phyloP scores from a whole-genome alignment of 2,888 invertebrate genomes.

The Herminia tarsipennalis region DNA sequence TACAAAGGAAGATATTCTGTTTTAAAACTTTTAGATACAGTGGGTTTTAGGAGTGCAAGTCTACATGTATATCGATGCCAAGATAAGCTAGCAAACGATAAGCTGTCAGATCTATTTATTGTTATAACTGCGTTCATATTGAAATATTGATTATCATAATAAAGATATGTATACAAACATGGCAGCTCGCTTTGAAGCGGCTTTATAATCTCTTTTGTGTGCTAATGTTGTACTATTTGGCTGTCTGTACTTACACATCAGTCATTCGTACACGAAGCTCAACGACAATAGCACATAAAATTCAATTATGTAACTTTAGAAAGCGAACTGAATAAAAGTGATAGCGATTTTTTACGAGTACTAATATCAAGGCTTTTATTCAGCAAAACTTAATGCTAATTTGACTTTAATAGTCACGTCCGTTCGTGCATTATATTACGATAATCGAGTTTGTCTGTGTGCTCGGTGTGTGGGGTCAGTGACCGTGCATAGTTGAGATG shows the following conservation, averaged over 20 bases:
- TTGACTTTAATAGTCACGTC: background rate
- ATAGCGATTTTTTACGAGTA: slow-evolving; percentile 17
- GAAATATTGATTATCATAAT: slow-evolving; percentile 4
- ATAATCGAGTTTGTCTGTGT: background rate
- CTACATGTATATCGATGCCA: too few species aligned
- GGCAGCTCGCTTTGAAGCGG: background rate
- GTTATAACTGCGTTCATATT: background rate
- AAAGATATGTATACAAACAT: slow-evolving; percentile 3
- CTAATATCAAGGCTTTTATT: background rate
- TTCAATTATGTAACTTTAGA: slow-evolving; percentile 25
- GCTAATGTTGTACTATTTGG: slow-evolving; percentile 20
- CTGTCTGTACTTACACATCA: slow-evolving; percentile 30
- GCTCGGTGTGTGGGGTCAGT: background rate
- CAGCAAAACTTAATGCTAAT: background rate
- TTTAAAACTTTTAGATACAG: too few species aligned
- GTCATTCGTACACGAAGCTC: slow-evolving; percentile 18
- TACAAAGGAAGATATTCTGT: too few species aligned
- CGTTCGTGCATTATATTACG: background rate
- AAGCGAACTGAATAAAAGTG: slow-evolving; percentile 31
- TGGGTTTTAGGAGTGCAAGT: too few species aligned
- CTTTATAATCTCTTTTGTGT: slow-evolving; percentile 22
- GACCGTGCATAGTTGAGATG: slow-evolving; percentile 1
- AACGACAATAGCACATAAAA: slow-evolving; percentile 34
- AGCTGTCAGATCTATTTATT: background rate
- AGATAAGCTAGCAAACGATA: too few species aligned